Evolutionary conservation across 1,140 invertebrate species (phyloP).

Genomic region (Laupala kohalensis): DNA sequence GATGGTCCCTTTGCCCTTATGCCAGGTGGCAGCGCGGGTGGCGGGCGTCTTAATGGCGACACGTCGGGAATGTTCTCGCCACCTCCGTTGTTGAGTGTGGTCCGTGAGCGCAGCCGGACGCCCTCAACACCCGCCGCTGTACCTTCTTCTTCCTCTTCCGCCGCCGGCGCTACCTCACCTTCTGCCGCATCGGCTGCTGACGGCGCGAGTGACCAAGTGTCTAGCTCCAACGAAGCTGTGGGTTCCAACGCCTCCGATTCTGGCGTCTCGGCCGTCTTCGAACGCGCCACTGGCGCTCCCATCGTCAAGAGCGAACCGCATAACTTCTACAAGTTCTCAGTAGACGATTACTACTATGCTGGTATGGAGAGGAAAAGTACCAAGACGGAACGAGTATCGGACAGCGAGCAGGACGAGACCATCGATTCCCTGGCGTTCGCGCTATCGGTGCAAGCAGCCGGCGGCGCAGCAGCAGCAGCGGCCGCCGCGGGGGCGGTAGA

Average conservation of each 20-base stretch:
- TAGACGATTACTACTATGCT: conserved; percentile 13
- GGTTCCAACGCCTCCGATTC: conserved; percentile 19
- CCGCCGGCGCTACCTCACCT: conserved; percentile 1
- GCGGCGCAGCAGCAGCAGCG: neutral
- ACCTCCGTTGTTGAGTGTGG: neutral
- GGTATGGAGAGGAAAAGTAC: conserved; percentile 2
- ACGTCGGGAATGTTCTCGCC: neutral
- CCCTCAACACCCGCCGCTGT: neutral
- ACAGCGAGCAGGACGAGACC: conserved; percentile 50
- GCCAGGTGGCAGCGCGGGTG: neutral
- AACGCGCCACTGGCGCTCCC: conserved; percentile 14
- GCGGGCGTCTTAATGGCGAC: conserved; percentile 1
- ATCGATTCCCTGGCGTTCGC: conserved; percentile 39
- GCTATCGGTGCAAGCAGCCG: conserved; percentile 31
- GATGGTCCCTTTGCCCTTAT: neutral
- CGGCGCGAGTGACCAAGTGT: conserved; percentile 48
- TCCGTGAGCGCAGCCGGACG: neutral
- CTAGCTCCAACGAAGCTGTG: conserved; percentile 54
- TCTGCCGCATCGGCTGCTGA: conserved; percentile 26
- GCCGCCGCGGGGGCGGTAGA: conserved; percentile 48
- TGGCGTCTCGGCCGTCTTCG: neutral
- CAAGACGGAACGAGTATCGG: conserved; percentile 12
- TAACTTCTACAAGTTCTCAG: conserved; percentile 14
- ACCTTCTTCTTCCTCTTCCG: neutral
- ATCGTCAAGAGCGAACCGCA: conserved; percentile 19